A percentile compares a stretch with the other conserved stretches of the same genome.
Conservation (phyloP, 1,140 invertebrate genomes). For the Heliconius hewitsoni region DNA sequence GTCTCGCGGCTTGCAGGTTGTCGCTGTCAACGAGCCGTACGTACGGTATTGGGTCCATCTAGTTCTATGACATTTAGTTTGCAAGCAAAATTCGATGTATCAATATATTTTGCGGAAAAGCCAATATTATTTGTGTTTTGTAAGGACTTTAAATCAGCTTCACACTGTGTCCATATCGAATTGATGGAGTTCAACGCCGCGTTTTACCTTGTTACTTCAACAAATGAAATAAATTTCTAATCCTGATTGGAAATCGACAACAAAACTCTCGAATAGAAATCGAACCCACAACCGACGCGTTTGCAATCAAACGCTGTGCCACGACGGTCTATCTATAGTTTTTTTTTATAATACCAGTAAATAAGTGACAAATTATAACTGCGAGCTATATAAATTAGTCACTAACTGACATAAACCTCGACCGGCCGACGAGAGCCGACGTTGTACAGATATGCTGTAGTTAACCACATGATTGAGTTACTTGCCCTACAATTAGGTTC, state of each 20-base stretch:
- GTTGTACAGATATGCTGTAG: background rate
- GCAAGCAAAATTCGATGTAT: background rate
- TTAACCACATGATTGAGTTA: slow-evolving; percentile 6
- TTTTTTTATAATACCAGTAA: too few species aligned
- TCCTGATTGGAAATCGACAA: too few species aligned
- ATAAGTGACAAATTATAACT: background rate
- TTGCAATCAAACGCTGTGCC: too few species aligned
- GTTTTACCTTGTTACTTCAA: too few species aligned
- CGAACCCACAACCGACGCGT: too few species aligned
- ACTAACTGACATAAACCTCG: slow-evolving; percentile 4
- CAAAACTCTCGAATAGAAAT: too few species aligned
- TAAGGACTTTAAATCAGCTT: too few species aligned
- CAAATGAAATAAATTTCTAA: too few species aligned
- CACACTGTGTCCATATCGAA: too few species aligned
- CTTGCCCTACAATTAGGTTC: slow-evolving; percentile 1
- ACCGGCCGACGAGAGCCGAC: background rate
- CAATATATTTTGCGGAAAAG: background rate
- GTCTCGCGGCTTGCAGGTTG: background rate
- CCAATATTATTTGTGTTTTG: too few species aligned
- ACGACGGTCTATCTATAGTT: too few species aligned
- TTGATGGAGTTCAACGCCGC: too few species aligned
- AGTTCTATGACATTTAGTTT: background rate
- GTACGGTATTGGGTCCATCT: background rate
- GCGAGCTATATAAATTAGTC: background rate
- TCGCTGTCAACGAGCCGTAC: background rate